Base-by-base conservation (phyloP, 2,888 invertebrate species). In the Drosophila yooni region DNA sequence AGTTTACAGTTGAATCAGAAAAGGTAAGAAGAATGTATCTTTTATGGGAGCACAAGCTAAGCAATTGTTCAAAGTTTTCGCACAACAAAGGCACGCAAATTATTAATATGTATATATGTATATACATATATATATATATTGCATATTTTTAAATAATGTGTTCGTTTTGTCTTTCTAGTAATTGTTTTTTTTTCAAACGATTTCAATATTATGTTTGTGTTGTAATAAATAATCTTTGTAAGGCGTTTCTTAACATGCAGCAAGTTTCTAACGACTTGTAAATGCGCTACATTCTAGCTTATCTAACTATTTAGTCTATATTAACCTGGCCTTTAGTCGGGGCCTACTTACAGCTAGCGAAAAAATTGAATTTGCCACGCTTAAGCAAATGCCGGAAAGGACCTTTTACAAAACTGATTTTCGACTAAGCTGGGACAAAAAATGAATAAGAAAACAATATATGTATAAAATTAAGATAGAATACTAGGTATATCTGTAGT, bases 181-280 rank as follows among this genome's bases (percentile, higher is more conserved):
- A 54, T 59, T 72, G 58, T 58, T 59, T 58, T 56, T 40, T 53
- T 34, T 25, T 18, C 21, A 10, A 34, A 53, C 46, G 46, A 46
- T 46, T 62, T 31, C 56, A 38, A 38, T 54, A 18, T 38, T 73
- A 25, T 46, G n/a, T 52, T 40, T 51, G 40, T 63, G 21, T 67
- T 76, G 61, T 76, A 77, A 81, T 80, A 79, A 79, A 71, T 74
- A 73, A 66, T 77, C 74, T 76, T 67, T 82, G 66, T 88, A 85
- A 89, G 85, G 89, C 84, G 61, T 72, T 78, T 53, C 70, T 73
- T 67, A 88, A 73, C 67, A 84, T 74, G 87, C 79, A 74, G 82
- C 79, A 74, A 76, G 58, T 74, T 65, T 74, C 64, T 73, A 79
- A 51, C 27, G 25, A 74, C 76, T 76, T 73, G 73, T 73, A 76